These are phyloP conservation scores for Baryphthengus martii DNA, from an alignment of 2,113 vertebrate species.

Conservation along the genomic window DNA sequence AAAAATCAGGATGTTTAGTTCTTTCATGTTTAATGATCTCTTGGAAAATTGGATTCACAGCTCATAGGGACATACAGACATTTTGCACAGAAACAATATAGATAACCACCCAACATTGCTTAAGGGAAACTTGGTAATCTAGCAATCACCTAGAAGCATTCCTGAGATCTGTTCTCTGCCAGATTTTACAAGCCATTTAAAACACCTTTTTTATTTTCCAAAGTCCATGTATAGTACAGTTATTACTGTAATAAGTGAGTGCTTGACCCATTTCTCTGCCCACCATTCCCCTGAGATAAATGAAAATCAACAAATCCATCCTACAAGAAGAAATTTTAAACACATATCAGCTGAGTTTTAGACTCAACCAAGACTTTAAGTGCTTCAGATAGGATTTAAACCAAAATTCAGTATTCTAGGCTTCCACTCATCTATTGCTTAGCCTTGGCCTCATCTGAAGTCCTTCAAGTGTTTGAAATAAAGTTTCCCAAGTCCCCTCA, in stretches of 20 bases:
- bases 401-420: not conserved
- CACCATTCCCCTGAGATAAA: not conserved
- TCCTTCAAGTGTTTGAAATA: not conserved
- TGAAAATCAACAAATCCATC: not conserved
- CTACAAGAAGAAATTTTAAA: not conserved
- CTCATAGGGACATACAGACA: not conserved
- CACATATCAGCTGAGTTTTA: not conserved
- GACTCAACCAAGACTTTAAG: not conserved
- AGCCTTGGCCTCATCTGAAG: not conserved
- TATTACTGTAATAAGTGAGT: not conserved
- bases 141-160: not conserved
- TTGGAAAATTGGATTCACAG: not conserved
- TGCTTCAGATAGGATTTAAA: not conserved
- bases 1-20: not conserved
- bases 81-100: not conserved
- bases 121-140: not conserved
- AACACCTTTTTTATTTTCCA: not conserved
- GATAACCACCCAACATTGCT: not conserved
- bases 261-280: not conserved
- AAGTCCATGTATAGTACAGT: not conserved
- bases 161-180: not conserved
- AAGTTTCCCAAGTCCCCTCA: not conserved
- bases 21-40: slow-evolving; percentile 7
- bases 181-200: not conserved
- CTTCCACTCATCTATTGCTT: not conserved